Base-by-base conservation (phyloP, 2,113 vertebrate genomes). In the Nothocercus julius region DNA sequence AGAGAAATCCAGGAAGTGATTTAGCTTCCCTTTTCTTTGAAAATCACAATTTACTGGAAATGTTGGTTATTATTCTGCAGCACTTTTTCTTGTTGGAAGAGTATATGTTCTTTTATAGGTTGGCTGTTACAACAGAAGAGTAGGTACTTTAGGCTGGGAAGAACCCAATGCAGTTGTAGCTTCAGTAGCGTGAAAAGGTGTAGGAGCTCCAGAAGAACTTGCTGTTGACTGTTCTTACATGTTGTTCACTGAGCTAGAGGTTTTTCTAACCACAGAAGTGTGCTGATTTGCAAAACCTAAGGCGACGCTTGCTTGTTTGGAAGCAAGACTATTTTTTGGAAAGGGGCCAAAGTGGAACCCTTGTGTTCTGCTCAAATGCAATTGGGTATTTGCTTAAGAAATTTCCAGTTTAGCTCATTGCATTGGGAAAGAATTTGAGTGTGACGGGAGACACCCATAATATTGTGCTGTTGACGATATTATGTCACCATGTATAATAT, bases 281-380 rank as follows among this genome's bases (percentile, higher is more conserved):
- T 18, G n/a, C 19, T n/a, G 0, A 1, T 76, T 69, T 40, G 58
- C n/a, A 30, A 34, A 32, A 34, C 36, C 16, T 72, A 1, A 0
- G 17, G 2, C 7, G 27, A 5, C 27, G 9, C 58, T 64, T 70
- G 30, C 28, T 16, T 64, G 22, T 59, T 76, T 13, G 24, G 64
- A 85, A 85, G 36, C 36, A 80, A 54, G 27, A 30, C 32, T 58
- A 15, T 18, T 0, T 0, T 51, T 45, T 40, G 19, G 28, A 27
- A 66, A 32, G 51, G 18, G n/a, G 0, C 0, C 6, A 2, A 3
- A 14, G 21, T 53, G 30, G 44, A 7, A 6, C n/a, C 54, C 42
- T 59, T 72, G n/a, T 40, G 5, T 62, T 70, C 21, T 42, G 28
- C 38, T 58, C 70, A 38, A 64, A 38, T 67, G 24, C 61, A 44